Evolutionary conservation across 2,113 vertebrate species (phyloP).

Genomic region (Pollimyrus isidori): DNA sequence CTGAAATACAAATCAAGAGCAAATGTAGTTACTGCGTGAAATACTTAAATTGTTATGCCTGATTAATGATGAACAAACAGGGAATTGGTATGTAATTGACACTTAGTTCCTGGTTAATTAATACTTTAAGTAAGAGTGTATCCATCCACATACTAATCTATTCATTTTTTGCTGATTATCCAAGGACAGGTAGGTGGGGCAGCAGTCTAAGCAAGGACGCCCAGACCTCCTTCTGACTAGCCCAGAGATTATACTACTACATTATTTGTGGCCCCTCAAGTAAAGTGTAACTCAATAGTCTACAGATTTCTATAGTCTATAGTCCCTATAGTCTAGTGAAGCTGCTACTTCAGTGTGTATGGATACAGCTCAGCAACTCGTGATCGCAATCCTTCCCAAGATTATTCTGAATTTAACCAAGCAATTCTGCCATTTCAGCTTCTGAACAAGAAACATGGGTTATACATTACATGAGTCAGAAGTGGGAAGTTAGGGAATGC

Average conservation of each 20-base stretch:
- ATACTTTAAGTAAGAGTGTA: not conserved
- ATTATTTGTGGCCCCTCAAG: not conserved
- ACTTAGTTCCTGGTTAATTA: not conserved
- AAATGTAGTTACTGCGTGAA: not conserved
- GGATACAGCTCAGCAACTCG: not conserved
- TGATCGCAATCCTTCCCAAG: not conserved
- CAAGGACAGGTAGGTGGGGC: too few relatives aligned
- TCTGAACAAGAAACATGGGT: not conserved
- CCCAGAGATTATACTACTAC: not conserved
- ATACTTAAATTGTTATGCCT: not conserved
- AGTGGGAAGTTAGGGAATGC: not conserved
- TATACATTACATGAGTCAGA: not conserved
- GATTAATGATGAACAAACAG: not conserved
- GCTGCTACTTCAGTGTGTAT: not conserved
- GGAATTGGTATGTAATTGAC: not conserved
- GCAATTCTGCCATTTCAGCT: not conserved
- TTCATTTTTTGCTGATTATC: not conserved
- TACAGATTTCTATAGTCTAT: not conserved
- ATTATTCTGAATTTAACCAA: not conserved
- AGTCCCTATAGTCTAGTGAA: not conserved
- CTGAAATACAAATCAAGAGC: not conserved
- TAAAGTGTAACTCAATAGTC: not conserved
- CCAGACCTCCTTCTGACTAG: not conserved
- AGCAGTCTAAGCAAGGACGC: not conserved
- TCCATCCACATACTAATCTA: not conserved